Conservation (phyloP, 2,797 vertebrate genomes). For the Myotis vivesi region DNA sequence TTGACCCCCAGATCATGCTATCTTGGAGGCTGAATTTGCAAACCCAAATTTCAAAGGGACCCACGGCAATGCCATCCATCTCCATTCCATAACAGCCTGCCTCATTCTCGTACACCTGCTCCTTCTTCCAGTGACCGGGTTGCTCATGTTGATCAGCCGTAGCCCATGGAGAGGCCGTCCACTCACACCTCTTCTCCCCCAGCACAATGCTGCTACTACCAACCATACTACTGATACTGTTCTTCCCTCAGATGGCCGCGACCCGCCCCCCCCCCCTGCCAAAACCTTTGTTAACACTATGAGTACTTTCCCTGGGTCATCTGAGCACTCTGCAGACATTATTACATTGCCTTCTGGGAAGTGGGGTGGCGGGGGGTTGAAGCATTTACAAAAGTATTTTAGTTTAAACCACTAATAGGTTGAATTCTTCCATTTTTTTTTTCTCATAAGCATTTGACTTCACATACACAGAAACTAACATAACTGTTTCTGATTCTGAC, state of each 20-base stretch:
- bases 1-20: background rate
- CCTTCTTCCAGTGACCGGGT: background rate
- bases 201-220: too few species aligned
- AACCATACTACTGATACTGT: too few species aligned
- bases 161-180: background rate
- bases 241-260: background rate
- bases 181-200: background rate
- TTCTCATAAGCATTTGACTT: background rate
- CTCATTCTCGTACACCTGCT: background rate
- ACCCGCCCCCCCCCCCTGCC: rapidly evolving
- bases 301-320: background rate
- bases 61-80: rapidly evolving
- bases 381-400: background rate
- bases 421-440: background rate
- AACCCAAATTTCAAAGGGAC: background rate
- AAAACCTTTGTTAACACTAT: background rate
- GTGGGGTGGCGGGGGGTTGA: background rate
- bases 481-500: background rate
- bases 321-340: background rate
- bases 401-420: background rate
- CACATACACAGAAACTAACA: background rate
- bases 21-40: background rate
- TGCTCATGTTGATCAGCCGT: background rate
- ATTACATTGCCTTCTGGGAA: background rate
- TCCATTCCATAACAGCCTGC: background rate